These are phyloP conservation scores for Campoplex capitator DNA, from an alignment of 2,888 invertebrate genomes.

Conservation along the genomic window DNA sequence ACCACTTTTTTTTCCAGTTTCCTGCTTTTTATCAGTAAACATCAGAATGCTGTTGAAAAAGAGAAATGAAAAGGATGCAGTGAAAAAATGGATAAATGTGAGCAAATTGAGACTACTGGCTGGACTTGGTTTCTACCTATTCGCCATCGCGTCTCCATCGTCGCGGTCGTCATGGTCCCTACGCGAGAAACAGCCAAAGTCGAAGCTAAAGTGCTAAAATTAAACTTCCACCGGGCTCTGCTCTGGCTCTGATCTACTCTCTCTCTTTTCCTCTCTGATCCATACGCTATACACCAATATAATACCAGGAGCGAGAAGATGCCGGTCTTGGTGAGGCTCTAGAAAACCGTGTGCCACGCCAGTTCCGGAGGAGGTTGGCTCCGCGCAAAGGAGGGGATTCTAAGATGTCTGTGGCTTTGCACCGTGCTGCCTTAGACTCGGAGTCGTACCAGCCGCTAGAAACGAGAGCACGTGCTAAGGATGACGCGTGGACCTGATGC, in stretches of 20 bases:
- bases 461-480: constrained; percentile 83
- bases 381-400: background rate
- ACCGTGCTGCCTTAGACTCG: constrained; percentile 60
- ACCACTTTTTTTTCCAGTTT: background rate
- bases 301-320: constrained; percentile 24
- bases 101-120: background rate
- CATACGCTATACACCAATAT: constrained; percentile 6
- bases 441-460: constrained; percentile 83
- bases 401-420: constrained; percentile 45
- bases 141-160: constrained; percentile 14
- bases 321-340: constrained; percentile 39
- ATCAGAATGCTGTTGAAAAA: background rate
- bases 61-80: background rate
- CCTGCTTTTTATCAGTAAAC: background rate
- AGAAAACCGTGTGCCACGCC: constrained; percentile 34
- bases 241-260: constrained; percentile 48
- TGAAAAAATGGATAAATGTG: background rate
- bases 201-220: constrained; percentile 66
- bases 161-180: constrained; percentile 48
- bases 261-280: constrained; percentile 17
- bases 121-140: constrained; percentile 24
- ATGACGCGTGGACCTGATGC: constrained; percentile 81
- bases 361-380: constrained; percentile 48
- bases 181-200: constrained; percentile 56
- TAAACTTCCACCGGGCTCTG: constrained; percentile 66